Percentiles rank a stretch among this genome's conserved stretches.
Evolutionary conservation across 2,113 vertebrate genomes (phyloP).

Genomic region (Scolopax mira): DNA sequence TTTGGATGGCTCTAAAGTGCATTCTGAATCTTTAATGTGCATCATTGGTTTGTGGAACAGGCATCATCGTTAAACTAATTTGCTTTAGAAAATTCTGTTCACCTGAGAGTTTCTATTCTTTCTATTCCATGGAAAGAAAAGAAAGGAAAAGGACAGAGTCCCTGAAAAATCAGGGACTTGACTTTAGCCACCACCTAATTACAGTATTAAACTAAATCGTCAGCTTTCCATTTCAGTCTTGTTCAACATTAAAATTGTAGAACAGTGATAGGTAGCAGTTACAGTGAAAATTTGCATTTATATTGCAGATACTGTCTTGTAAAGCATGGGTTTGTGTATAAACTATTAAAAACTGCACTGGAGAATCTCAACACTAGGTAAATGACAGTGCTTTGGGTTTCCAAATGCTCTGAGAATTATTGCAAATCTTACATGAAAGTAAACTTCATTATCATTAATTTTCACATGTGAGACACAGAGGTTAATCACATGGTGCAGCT

Average conservation of each 20-base stretch:
- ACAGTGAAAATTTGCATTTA: neutral
- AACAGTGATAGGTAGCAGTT: neutral
- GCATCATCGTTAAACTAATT: neutral
- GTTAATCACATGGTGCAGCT: slow-evolving; percentile 29
- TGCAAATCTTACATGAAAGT: neutral
- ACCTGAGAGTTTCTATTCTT: neutral
- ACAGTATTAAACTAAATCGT: neutral
- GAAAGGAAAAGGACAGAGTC: neutral
- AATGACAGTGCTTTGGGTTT: neutral
- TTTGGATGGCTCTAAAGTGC: neutral
- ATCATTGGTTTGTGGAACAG: neutral
- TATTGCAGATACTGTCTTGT: neutral
- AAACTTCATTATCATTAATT: slow-evolving; percentile 34
- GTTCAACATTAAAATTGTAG: neutral
- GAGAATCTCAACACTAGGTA: neutral
- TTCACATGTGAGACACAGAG: neutral
- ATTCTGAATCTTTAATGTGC: slow-evolving; percentile 36
- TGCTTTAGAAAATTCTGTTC: neutral
- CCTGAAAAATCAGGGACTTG: neutral
- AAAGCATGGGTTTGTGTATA: neutral
- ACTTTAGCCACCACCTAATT: neutral
- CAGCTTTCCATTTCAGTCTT: neutral
- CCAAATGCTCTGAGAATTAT: neutral
- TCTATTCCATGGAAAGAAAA: neutral
- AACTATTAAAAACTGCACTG: neutral